Conservation (phyloP, 2,113 vertebrate genomes). For the Dipodomys ordii region DNA sequence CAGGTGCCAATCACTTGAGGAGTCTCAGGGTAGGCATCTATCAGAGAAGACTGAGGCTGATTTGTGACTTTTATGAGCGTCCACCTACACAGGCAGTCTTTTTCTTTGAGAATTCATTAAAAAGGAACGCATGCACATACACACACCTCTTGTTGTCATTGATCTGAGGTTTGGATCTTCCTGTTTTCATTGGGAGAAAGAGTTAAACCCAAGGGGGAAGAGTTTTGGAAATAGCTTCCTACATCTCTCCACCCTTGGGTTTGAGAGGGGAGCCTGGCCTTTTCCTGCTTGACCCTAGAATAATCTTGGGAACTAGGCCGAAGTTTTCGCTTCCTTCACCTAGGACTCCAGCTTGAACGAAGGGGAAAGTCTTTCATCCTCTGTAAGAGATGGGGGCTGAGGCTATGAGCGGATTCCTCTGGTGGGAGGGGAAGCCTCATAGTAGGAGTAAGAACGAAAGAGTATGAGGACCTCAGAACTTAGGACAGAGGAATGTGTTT, state of each 20-base stretch:
- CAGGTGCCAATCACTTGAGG: constrained; percentile 57
- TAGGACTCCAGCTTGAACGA: not conserved
- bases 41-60: constrained; percentile 36
- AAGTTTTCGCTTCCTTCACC: not conserved
- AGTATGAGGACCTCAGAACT: not conserved
- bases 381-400: not conserved
- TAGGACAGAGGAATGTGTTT: constrained; percentile 22
- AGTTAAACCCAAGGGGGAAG: not conserved
- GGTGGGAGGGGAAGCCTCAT: not conserved
- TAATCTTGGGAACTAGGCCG: not conserved
- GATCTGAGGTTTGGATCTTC: not conserved
- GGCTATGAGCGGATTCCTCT: not conserved
- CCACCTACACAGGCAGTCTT: not conserved
- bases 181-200: not conserved
- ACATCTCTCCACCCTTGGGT: not conserved
- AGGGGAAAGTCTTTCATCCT: not conserved
- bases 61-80: not conserved
- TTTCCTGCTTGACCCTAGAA: not conserved
- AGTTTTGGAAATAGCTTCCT: not conserved
- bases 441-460: not conserved
- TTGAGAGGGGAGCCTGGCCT: not conserved
- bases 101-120: constrained; percentile 6
- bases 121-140: not conserved
- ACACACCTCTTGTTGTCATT: not conserved
- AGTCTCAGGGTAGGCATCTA: not conserved